Conservation (phyloP, 2,797 vertebrate species). For the Catamblyrhynchus diadema region DNA sequence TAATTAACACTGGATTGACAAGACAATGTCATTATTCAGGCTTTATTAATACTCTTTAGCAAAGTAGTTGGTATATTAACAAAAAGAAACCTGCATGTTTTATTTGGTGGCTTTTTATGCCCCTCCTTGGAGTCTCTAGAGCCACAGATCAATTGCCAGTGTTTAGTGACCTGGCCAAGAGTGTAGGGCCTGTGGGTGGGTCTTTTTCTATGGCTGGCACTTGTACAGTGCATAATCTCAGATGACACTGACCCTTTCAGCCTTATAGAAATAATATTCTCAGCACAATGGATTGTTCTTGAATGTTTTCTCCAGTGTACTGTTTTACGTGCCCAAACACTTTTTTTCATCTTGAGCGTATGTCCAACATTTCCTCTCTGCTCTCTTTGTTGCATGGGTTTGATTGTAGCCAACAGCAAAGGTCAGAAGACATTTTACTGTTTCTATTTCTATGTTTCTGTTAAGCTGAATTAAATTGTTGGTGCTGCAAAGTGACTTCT, state of each 20-base stretch:
- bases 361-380: neutral
- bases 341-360: neutral
- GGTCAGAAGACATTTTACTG: constrained; percentile 28
- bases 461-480: constrained; percentile 34
- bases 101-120: neutral
- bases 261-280: constrained; percentile 7
- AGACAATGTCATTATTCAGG: neutral
- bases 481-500: constrained; percentile 9
- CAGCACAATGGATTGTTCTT: neutral
- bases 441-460: constrained; percentile 25
- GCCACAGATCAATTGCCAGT: constrained; percentile 29
- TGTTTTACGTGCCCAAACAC: neutral
- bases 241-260: constrained; percentile 21
- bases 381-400: neutral
- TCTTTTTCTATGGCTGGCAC: neutral
- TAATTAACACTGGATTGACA: neutral
- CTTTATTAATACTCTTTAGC: neutral
- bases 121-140: neutral
- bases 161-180: constrained; percentile 36
- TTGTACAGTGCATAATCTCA: constrained; percentile 6
- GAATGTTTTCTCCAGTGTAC: constrained; percentile 7
- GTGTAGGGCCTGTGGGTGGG: neutral
- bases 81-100: neutral
- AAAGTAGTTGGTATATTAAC: neutral
- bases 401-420: constrained; percentile 45